A percentile compares a stretch with the other conserved stretches of the same genome.
phyloP scores from a whole-genome alignment of 1,140 invertebrate genomes.

The Antheraea mylitta region DNA sequence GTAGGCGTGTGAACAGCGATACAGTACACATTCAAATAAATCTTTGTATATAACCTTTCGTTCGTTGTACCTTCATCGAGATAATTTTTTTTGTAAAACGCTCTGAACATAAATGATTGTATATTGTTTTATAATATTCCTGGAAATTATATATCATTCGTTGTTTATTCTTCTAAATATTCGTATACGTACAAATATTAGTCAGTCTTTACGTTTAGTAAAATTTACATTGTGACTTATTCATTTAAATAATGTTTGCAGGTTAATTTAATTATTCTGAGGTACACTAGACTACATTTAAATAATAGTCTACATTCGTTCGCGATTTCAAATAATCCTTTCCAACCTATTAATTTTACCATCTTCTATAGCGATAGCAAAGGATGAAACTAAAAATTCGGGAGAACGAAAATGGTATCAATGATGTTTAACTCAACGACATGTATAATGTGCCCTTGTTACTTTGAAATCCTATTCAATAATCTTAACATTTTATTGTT shows the following conservation, averaged over 20 bases:
- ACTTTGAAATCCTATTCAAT: not conserved
- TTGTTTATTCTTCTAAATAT: too few species aligned
- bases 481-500: constrained; percentile 10
- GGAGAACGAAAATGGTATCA: not conserved
- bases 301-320: too few species aligned
- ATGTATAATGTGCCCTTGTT: constrained; percentile 1
- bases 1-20: constrained; percentile 44
- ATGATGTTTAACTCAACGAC: not conserved
- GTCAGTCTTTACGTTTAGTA: too few species aligned
- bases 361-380: too few species aligned
- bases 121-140: constrained; percentile 1
- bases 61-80: not conserved
- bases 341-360: too few species aligned
- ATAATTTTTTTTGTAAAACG: not conserved
- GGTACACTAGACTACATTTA: too few species aligned
- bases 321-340: too few species aligned
- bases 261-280: too few species aligned
- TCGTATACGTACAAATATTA: too few species aligned
- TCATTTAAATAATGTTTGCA: too few species aligned
- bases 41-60: not conserved
- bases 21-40: constrained; percentile 44
- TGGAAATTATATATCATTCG: not conserved
- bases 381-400: not conserved
- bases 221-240: too few species aligned
- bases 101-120: too few species aligned